A percentile compares a stretch with the other conserved stretches of the same genome.
Conservation (phyloP, 2,113 vertebrate species). For the Zootoca vivipara region DNA sequence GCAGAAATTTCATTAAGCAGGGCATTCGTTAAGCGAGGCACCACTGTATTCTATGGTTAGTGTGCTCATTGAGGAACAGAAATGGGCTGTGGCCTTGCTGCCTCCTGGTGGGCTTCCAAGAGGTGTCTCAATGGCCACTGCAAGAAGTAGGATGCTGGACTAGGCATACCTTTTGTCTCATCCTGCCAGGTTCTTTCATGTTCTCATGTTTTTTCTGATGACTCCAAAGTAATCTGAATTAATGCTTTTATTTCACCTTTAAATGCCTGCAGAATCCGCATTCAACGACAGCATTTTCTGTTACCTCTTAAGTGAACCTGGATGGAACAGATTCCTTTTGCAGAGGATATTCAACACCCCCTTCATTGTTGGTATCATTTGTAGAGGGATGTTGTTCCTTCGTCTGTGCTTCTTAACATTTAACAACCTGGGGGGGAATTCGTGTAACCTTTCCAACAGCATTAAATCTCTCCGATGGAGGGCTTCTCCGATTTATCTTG, state of each 20-base stretch:
- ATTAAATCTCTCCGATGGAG: not conserved
- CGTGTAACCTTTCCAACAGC: constrained; percentile 1
- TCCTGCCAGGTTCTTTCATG: not conserved
- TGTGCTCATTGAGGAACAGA: not conserved
- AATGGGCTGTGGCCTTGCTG: not conserved
- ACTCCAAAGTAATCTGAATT: not conserved
- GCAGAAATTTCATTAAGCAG: too few species aligned
- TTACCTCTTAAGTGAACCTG: not conserved
- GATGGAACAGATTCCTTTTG: not conserved
- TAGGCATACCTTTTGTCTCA: not conserved
- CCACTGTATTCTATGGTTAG: too few species aligned
- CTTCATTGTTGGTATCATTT: not conserved
- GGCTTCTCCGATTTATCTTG: not conserved
- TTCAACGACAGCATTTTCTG: not conserved
- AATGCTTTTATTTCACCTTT: not conserved
- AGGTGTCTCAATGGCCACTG: not conserved
- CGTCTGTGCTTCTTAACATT: not conserved
- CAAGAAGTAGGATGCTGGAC: not conserved
- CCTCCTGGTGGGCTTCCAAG: not conserved
- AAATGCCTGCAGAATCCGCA: not conserved
- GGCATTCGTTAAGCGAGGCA: too few species aligned
- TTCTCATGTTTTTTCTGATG: not conserved
- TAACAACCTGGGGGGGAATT: not conserved
- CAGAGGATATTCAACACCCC: not conserved
- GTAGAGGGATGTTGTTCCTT: not conserved